A percentile compares a stretch with the other conserved stretches of the same genome.
These are phyloP conservation scores for Neofelis nebulosa DNA, from an alignment of 2,113 vertebrate species.

Conservation along the genomic window DNA sequence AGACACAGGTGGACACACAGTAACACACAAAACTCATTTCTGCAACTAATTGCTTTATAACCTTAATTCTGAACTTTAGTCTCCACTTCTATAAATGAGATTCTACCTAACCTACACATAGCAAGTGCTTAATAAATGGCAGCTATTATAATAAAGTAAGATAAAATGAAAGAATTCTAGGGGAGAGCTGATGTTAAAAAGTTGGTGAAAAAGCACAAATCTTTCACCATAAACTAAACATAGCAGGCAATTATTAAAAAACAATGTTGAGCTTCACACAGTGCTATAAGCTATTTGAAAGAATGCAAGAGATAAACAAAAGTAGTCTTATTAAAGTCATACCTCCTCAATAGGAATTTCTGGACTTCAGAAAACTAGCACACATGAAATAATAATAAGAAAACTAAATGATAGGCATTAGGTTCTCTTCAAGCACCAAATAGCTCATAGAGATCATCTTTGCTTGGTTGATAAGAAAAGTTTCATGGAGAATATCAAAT, in stretches of 20 bases:
- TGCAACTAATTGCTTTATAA: neutral
- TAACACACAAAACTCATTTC: neutral
- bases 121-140: neutral
- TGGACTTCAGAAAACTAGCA: neutral
- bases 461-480: neutral
- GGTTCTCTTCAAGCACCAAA: neutral
- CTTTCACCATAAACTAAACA: neutral
- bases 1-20: neutral
- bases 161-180: neutral
- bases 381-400: neutral
- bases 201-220: neutral
- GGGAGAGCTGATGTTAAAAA: neutral
- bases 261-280: neutral
- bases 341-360: neutral
- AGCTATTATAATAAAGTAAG: neutral
- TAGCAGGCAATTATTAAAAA: neutral
- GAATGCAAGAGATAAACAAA: neutral
- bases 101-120: neutral
- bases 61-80: neutral
- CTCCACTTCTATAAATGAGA: neutral
- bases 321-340: neutral
- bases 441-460: neutral
- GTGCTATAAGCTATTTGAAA: neutral
- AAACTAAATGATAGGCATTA: neutral
- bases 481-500: neutral